Percentiles rank a stretch among this genome's conserved stretches.
Conservation (phyloP, 1,140 invertebrate species). For the Acromyrmex heyeri region DNA sequence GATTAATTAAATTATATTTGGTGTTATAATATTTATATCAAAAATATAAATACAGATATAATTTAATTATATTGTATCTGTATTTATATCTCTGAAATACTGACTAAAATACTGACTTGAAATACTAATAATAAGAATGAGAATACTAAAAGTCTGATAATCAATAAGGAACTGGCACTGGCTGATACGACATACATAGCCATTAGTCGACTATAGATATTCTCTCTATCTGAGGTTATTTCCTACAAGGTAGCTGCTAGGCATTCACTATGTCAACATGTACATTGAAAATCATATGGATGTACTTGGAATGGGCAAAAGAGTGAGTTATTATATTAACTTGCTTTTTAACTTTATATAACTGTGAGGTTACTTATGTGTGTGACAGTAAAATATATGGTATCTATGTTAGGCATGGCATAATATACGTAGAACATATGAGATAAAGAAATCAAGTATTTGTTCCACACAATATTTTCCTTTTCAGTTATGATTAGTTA, state of each 20-base stretch:
- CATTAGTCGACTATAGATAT: constrained; percentile 63
- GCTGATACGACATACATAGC: constrained; percentile 79
- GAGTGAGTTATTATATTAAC: constrained; percentile 75
- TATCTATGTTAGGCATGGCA: background rate
- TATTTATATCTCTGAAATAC: background rate
- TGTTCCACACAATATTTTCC: background rate
- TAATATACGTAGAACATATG: background rate
- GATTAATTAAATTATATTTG: constrained; percentile 12
- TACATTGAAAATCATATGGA: constrained; percentile 85
- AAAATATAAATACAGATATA: too few species aligned
- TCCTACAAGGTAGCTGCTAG: constrained; percentile 1
- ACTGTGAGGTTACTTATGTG: background rate
- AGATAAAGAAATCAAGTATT: background rate
- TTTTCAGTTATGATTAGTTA: background rate
- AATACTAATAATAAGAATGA: background rate
- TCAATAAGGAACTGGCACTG: constrained; percentile 83
- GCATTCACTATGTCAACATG: constrained; percentile 74
- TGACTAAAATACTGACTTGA: background rate
- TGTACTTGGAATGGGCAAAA: constrained; percentile 82
- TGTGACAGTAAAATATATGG: background rate
- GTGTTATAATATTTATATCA: background rate
- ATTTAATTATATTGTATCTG: too few species aligned
- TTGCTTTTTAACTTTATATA: constrained; percentile 6
- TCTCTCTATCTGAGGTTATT: constrained; percentile 64
- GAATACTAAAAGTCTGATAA: constrained; percentile 63